Evolutionary conservation across 1,140 invertebrate genomes (phyloP).

Genomic region (Metaphire vulgaris): DNA sequence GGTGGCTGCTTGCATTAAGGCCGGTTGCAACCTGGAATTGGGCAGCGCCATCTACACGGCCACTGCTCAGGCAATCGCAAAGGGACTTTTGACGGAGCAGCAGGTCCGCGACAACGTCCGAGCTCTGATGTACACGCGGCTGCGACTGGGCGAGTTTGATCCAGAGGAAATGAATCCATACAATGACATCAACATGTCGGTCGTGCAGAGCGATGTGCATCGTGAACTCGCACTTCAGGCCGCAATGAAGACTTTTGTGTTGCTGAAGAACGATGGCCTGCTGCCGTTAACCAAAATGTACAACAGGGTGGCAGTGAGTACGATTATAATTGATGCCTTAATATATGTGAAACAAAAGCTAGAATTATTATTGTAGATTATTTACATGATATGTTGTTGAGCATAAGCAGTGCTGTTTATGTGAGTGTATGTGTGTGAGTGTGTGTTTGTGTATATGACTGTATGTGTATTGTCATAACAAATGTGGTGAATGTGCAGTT

Average conservation of each 20-base stretch:
- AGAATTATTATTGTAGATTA: conserved; percentile 2
- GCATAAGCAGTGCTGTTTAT: too few species aligned
- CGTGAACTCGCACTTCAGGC: conserved; percentile 34
- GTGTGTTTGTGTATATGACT: too few species aligned
- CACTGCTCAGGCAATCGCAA: conserved; percentile 10
- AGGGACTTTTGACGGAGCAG: conserved; percentile 24
- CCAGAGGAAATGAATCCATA: conserved; percentile 41
- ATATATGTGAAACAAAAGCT: conserved; percentile 21
- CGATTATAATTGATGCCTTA: conserved; percentile 35
- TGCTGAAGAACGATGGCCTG: conserved; percentile 42
- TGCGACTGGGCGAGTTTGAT: conserved; percentile 44
- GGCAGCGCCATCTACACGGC: neutral
- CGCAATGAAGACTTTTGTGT: conserved; percentile 39
- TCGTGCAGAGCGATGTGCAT: conserved; percentile 38
- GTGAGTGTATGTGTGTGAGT: too few species aligned
- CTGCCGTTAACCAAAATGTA: conserved; percentile 27
- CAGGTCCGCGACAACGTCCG: conserved; percentile 32
- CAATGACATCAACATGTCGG: conserved; percentile 29
- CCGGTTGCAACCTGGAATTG: conserved; percentile 33
- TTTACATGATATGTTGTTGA: too few species aligned
- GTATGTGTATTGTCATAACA: too few species aligned
- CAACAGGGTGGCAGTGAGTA: conserved; percentile 29
- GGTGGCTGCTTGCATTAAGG: conserved; percentile 41
- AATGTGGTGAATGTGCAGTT: too few species aligned
- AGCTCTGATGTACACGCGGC: conserved; percentile 46